Conservation (phyloP, 2,797 vertebrate genomes). For the Mormyrus proboscirostris region DNA sequence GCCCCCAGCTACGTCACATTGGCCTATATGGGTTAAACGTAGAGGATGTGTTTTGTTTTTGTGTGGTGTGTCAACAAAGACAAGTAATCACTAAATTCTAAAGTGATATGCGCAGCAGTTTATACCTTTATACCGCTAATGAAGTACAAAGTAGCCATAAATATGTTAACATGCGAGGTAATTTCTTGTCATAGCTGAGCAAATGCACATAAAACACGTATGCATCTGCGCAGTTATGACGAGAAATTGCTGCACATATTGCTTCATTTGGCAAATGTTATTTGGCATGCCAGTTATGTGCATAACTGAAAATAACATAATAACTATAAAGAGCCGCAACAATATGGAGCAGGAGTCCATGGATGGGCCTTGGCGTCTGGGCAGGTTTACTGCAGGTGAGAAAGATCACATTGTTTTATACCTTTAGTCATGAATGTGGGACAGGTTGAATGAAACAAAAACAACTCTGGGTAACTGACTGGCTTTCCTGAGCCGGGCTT, state of each 20-base stretch:
- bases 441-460: not conserved
- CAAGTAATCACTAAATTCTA: not conserved
- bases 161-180: not conserved
- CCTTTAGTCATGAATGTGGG: not conserved
- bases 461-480: not conserved
- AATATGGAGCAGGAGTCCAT: not conserved
- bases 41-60: too few species aligned
- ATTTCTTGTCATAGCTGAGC: not conserved
- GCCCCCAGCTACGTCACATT: too few species aligned
- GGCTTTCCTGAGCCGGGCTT: not conserved
- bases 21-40: too few species aligned
- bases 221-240: not conserved
- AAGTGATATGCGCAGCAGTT: not conserved
- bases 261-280: not conserved
- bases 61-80: too few species aligned
- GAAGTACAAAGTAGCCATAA: not conserved
- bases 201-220: not conserved
- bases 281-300: not conserved
- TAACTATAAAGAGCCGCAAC: not conserved
- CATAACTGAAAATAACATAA: not conserved
- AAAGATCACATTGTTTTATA: not conserved
- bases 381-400: not conserved
- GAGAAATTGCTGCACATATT: not conserved
- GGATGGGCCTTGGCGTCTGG: not conserved
- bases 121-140: not conserved